Base-by-base conservation (phyloP, 1,140 invertebrate species). In the Solenopsis fugax region DNA sequence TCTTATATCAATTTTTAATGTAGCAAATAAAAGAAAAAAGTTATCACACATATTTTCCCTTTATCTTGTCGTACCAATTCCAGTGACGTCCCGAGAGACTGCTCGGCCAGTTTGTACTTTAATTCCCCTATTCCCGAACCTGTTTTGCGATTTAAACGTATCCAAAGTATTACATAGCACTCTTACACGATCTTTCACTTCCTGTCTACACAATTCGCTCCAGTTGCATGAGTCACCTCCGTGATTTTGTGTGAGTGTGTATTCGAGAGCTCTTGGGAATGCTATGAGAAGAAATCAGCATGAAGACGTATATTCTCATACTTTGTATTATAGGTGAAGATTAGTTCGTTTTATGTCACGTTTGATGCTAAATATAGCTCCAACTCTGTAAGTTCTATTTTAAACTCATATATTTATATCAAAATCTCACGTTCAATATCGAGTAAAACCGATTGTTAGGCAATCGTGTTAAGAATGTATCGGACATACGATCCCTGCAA, bases 91-190 rank as follows among this genome's bases (percentile, higher is more conserved):
- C 13, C 67, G n/a, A 71, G 67, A 48, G 67, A 24, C 41, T 71
- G 67, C 67, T 24, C 37, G 41, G 34, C 37, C 34, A 71, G 41
- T 48, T 71, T 24, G 41, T 48, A 48, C 41, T 48, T 48, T 48
- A 71, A 71, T 48, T 71, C 67, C 67, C 67, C 48, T 71, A 71
- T 48, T 71, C 41, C 67, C 67, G n/a, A 71, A 71, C 67, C 67
- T 71, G 67, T 48, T 71, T 48, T 71, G 41, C 37, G 37, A 71
- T 71, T 71, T 71, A 71, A 71, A 48, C 41, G 13, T 21, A 67
- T 71, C 67, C 21, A 16, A 45, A 24, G 41, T 48, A 71, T 71
- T 48, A 69, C 37, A 69, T 45, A 73, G 48, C 24, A 52, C 29
- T 54, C 50, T 72, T 72, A 71, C 48, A 73, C 10, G 21, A 34